Conservation (phyloP, 2,113 vertebrate genomes). For the Hiodon tergisus region DNA sequence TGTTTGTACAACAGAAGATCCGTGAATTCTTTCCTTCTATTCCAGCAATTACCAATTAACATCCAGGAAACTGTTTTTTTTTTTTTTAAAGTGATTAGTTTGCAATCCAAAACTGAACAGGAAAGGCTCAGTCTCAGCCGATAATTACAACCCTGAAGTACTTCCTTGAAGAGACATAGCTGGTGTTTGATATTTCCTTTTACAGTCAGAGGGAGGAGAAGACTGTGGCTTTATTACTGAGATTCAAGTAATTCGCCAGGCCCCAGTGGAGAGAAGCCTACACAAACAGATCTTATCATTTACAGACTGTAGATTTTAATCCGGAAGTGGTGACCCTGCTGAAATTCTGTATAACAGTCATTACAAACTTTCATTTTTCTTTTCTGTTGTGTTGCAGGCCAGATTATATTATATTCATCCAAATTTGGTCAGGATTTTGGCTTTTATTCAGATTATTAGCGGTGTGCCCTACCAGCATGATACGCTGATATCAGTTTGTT, state of each 20-base stretch:
- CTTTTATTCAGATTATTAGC: no score
- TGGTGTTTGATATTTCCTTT: constrained; percentile 42
- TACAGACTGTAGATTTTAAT: constrained; percentile 41
- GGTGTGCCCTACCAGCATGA: no score
- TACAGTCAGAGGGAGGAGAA: constrained; percentile 30
- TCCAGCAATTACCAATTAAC: constrained; percentile 39
- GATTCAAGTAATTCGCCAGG: constrained; percentile 21
- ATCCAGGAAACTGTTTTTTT: constrained; percentile 36
- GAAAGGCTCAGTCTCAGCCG: constrained; percentile 41
- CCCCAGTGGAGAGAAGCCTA: constrained; percentile 44
- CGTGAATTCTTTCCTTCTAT: constrained; percentile 24
- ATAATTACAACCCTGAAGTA: constrained; percentile 44
- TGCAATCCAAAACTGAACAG: constrained; percentile 22
- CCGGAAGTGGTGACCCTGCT: constrained; percentile 26
- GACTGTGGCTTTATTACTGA: constrained; percentile 13
- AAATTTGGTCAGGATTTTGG: no score
- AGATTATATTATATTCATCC: no score
- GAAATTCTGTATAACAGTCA: not conserved
- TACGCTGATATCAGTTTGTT: no score
- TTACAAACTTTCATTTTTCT: not conserved
- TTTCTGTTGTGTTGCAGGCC: no score
- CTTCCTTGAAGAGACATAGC: constrained; percentile 41
- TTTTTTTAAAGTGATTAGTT: constrained; percentile 38
- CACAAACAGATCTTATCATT: constrained; percentile 51
- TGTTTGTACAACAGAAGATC: constrained; percentile 15